phyloP scores from a whole-genome alignment of 2,113 vertebrate genomes.

The Heptranchias perlo region DNA sequence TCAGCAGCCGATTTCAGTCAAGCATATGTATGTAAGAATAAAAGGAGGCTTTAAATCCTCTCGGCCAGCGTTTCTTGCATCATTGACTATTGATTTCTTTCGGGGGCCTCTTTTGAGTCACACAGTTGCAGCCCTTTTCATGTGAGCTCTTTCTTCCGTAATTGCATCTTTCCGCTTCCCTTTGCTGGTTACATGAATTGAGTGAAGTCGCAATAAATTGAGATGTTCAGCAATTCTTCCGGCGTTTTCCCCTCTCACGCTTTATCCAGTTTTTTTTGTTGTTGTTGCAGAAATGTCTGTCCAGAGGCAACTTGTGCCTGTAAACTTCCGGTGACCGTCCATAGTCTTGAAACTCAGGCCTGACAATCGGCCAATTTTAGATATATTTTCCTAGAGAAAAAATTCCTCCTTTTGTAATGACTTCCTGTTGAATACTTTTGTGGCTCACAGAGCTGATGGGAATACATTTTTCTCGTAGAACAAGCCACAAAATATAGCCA shows the following conservation, averaged over 20 bases:
- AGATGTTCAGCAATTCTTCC: slow-evolving; percentile 24
- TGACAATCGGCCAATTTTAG: background rate
- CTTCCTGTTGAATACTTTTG: background rate
- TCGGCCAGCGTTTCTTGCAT: background rate
- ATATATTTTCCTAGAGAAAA: background rate
- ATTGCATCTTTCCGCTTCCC: slow-evolving; percentile 25
- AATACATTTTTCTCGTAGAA: background rate
- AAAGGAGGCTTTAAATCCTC: background rate
- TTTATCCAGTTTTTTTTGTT: background rate
- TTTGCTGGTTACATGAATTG: background rate
- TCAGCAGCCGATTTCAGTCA: background rate
- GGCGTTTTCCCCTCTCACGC: background rate
- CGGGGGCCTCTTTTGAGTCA: background rate
- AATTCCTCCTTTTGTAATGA: background rate
- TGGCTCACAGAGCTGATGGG: background rate
- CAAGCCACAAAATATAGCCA: background rate
- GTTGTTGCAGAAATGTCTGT: slow-evolving; percentile 1
- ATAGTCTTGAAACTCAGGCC: background rate
- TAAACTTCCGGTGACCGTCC: background rate
- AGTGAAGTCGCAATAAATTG: slow-evolving; percentile 11
- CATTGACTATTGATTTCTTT: slow-evolving; percentile 25
- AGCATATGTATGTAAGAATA: background rate
- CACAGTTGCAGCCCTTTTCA: background rate
- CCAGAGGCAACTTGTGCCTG: background rate
- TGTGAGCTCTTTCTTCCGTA: background rate